Evolutionary conservation across 2,888 invertebrate species (phyloP).

Genomic region (Agrotis clavis): DNA sequence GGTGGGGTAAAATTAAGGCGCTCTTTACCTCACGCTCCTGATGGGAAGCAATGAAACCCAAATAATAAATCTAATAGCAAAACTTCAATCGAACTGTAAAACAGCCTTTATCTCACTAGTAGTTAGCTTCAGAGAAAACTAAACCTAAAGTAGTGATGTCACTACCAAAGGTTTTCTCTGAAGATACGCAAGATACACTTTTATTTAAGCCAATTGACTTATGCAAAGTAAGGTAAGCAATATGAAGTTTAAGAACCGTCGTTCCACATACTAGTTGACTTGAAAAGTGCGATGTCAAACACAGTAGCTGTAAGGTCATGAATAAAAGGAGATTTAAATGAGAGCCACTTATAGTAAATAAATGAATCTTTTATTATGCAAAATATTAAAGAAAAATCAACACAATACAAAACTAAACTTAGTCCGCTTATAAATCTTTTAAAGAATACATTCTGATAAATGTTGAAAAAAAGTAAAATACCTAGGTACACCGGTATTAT

Average conservation of each 20-base stretch:
- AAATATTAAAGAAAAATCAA: conserved; percentile 34
- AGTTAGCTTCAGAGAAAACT: no score
- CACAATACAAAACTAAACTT: conserved; percentile 17
- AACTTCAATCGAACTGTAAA: background rate
- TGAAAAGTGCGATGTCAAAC: background rate
- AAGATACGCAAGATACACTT: no score
- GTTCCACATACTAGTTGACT: background rate
- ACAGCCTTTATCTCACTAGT: no score
- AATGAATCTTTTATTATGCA: conserved; percentile 49
- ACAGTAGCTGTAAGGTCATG: background rate
- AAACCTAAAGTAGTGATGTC: no score
- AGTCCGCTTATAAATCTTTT: background rate
- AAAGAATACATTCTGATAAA: conserved; percentile 32
- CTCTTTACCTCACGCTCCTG: no score
- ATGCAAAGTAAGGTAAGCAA: no score
- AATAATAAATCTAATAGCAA: background rate
- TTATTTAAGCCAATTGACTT: no score
- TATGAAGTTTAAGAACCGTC: no score
- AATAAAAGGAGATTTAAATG: conserved; percentile 18
- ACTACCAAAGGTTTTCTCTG: no score
- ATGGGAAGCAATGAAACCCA: no score
- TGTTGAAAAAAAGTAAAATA: conserved; percentile 28
- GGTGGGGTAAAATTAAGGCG: no score
- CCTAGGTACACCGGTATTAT: conserved; percentile 11
- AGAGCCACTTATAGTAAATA: conserved; percentile 31